Base-by-base conservation (phyloP, 2,113 vertebrate genomes). In the Mugil cephalus region DNA sequence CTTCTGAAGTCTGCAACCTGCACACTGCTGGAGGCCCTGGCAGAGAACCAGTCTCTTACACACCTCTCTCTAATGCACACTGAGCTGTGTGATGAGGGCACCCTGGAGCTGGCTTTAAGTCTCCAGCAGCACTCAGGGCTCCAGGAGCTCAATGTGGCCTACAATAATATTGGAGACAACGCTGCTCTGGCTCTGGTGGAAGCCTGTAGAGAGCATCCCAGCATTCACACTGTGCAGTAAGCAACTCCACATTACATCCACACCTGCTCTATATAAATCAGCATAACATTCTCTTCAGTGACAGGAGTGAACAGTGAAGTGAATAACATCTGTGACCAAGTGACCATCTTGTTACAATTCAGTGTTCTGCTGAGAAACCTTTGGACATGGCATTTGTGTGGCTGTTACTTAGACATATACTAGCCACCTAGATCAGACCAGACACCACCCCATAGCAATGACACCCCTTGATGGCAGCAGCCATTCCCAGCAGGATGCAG, bases 131-230 rank as follows among this genome's bases (percentile, higher is more conserved):
- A 96, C 78, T 60, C 43, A 1, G 88, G 90, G 5, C 93, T 99
- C 3, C 91, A 91, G 92, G 96, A 98, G 81, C 93, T 99, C 65
- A 97, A 98, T 1, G 94, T 99, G 78, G 97, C 97, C 80, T 97
- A 97, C 80, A 99, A 99, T 50, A 94, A 94, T 4, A 95, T 98
- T 1, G 94, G 96, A 0, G 96, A 99, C 72, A 2, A 52, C 0
- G 94, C 95, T 0, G 97, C 97, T 1, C 85, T 97, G 71, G 83
- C 34, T 0, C 91, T 99, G 69, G 96, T 96, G 51, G 94, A 96
- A 14, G 95, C 95, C 61, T 97, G 96, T 89, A 91, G 93, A 60
- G 89, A 90, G 30, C 97, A 99, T 48, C 74, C 92, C 1, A 95
- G 89, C 0, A 39, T 0, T n/a, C 14, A 72, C 61, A 89, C 87